phyloP scores from a whole-genome alignment of 1,140 invertebrate genomes.

The Drosophila quadrilineata region DNA sequence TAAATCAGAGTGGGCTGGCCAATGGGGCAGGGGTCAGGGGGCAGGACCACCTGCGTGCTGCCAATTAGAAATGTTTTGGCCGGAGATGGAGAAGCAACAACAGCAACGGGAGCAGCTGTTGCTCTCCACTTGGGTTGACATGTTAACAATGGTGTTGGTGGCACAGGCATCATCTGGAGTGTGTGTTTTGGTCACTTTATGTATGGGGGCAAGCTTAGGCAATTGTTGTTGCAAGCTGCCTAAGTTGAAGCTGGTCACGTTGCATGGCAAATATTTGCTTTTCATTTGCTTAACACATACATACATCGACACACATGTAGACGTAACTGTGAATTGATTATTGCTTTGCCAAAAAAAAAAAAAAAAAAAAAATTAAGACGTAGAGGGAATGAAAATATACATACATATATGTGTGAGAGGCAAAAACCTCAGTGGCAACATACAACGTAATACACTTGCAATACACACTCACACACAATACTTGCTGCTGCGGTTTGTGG shows the following conservation, averaged over 20 bases:
- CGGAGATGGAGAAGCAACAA: too few relatives aligned
- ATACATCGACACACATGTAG: conserved; percentile 28
- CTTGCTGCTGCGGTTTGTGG: conserved; percentile 6
- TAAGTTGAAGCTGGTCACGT: conserved; percentile 37
- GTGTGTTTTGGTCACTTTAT: conserved; percentile 33
- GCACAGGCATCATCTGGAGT: conserved; percentile 2
- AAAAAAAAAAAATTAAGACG: neutral
- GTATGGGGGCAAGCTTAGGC: conserved; percentile 26
- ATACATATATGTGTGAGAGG: neutral
- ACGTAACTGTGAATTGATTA: conserved; percentile 68
- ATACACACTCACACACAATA: conserved; percentile 5
- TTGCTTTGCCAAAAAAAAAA: conserved; percentile 45
- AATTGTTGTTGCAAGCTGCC: conserved; percentile 42
- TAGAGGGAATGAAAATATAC: neutral
- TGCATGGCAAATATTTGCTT: conserved; percentile 71
- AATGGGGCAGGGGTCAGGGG: neutral
- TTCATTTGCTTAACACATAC: conserved; percentile 59
- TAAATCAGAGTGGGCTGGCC: too few relatives aligned
- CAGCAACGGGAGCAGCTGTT: neutral
- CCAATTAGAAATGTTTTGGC: conserved; percentile 23
- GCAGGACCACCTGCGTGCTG: conserved; percentile 11
- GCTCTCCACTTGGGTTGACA: conserved; percentile 33
- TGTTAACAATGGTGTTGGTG: conserved; percentile 42
- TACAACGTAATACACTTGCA: conserved; percentile 18
- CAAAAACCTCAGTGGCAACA: conserved; percentile 38